Conservation (phyloP, 2,113 vertebrate species). For the Larimichthys polyactis region DNA sequence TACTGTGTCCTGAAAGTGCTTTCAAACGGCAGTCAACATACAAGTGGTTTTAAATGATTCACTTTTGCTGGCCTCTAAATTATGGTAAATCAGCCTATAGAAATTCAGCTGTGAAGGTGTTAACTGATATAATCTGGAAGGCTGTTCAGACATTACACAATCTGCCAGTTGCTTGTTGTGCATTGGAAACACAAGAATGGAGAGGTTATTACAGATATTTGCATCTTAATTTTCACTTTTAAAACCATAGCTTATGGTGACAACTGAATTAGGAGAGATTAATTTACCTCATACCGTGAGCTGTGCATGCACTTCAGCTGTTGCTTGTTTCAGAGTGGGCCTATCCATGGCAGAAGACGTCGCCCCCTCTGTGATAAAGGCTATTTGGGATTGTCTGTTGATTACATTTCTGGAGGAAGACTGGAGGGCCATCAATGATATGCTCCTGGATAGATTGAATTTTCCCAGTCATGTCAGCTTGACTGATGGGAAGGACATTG, state of each 20-base stretch:
- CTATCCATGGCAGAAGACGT: neutral
- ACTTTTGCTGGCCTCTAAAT: neutral
- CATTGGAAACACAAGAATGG: neutral
- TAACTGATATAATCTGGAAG: neutral
- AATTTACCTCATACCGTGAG: neutral
- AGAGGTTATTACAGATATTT: neutral
- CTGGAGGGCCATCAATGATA: neutral
- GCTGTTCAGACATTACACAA: neutral
- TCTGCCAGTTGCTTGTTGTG: neutral
- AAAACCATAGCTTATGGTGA: too few relatives aligned
- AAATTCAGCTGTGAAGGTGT: neutral
- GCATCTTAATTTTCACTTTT: neutral
- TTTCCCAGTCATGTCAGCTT: neutral
- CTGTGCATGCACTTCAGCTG: neutral
- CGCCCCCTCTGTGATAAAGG: neutral
- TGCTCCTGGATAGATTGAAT: conserved; percentile 5
- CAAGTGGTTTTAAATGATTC: neutral
- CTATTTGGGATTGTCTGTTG: neutral
- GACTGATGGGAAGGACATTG: neutral
- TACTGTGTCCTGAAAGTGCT: conserved; percentile 1
- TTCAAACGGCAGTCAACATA: neutral
- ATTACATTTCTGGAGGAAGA: conserved; percentile 13
- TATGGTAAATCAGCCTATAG: neutral
- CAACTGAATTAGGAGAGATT: neutral
- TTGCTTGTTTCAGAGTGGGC: neutral